Base-by-base conservation (phyloP, 2,113 vertebrate species). In the Atherinomorus stipes region DNA sequence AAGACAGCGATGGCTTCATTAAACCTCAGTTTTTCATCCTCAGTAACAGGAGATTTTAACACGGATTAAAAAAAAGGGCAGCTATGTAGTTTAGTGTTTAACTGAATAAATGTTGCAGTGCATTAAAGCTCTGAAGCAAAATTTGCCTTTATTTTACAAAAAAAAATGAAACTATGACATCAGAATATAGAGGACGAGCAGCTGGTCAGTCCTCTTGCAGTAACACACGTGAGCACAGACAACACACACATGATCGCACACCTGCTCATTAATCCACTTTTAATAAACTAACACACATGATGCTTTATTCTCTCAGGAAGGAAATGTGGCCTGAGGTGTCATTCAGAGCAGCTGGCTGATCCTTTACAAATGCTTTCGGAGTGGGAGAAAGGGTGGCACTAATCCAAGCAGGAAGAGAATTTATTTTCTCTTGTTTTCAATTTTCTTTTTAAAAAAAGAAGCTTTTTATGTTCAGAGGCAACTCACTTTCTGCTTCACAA, bases 311-410 rank as follows among this genome's bases (percentile, higher is more conserved):
- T 76, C 49, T 51, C 19, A 70, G 65, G 51, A 64, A 57, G 52
- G 63, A 71, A 62, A 66, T 11, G 60, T 47, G 57, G 28, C 85
- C 45, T 2, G 16, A 61, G 57, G 86, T 21, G 0, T 23, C 38
- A 67, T 78, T 86, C 74, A 83, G 76, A 89, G 65, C 85, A 85
- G 73, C 65, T 82, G 82, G 49, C 51, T 79, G 76, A 78, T 88
- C 64, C 73, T 88, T 88, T 79, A 75, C 85, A 86, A 86, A 74
- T 76, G 64, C 60, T 77, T 88, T 80, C 59, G 76, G 61, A 69
- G 53, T 67, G 75, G 49, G 49, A 80, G 63, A 64, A 63, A 63
- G 56, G 65, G 64, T 23, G 70, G 40, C 51, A 52, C 59, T 42
- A 7, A 1, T 63, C 57, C 37, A 52, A 15, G 65, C 45, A 61